Evolutionary conservation across 2,797 vertebrate species (phyloP).

Genomic region (Emys orbicularis): DNA sequence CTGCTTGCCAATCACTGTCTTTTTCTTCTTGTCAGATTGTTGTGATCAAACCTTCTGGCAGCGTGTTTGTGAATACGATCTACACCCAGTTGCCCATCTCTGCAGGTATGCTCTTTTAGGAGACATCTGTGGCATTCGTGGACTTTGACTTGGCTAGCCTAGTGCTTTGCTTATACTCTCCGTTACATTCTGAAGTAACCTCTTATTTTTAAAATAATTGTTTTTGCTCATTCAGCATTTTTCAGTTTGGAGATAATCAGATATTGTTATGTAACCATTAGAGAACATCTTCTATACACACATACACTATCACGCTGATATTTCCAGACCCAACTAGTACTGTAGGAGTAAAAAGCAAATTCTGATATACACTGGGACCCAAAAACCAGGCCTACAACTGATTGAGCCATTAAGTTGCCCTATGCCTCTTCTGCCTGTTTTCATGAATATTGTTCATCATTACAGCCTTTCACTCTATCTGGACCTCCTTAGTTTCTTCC

Average conservation of each 20-base stretch:
- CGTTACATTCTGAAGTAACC: background rate
- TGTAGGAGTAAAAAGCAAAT: background rate
- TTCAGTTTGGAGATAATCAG: background rate
- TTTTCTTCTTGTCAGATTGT: conserved; percentile 79
- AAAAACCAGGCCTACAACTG: background rate
- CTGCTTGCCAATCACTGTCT: background rate
- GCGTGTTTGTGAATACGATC: conserved; percentile 88
- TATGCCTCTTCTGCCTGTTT: background rate
- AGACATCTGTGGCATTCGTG: background rate
- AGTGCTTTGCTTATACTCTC: background rate
- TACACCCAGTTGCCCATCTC: conserved; percentile 88
- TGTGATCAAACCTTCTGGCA: conserved; percentile 84
- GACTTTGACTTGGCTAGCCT: background rate
- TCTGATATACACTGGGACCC: background rate
- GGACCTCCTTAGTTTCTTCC: background rate
- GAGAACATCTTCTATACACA: background rate
- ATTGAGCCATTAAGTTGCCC: background rate
- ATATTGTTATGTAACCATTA: background rate
- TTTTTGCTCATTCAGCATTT: background rate
- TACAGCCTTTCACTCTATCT: background rate
- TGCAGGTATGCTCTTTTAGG: conserved; percentile 79
- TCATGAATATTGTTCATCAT: background rate
- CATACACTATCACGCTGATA: background rate
- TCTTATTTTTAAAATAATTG: background rate
- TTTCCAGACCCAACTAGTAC: background rate